Evolutionary conservation across 2,113 vertebrate species (phyloP).

Genomic region (Zootoca vivipara): DNA sequence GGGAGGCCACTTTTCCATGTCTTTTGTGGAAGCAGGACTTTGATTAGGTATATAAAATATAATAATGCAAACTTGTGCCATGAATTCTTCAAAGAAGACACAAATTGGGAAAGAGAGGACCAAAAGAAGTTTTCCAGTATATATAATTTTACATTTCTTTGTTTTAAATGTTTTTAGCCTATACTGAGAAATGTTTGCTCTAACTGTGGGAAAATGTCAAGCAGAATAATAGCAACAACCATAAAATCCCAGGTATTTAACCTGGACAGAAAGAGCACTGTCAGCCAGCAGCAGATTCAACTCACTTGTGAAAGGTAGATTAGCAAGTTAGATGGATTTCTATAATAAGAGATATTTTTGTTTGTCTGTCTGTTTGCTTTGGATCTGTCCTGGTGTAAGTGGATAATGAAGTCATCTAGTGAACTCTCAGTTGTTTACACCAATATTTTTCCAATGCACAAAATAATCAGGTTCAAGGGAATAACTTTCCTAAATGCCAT

Average conservation of each 20-base stretch:
- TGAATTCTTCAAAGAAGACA: slow-evolving; percentile 52
- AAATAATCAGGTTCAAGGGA: slow-evolving; percentile 72
- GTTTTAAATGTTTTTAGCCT: slow-evolving; percentile 26
- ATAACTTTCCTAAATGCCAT: slow-evolving; percentile 71
- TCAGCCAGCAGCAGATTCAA: slow-evolving; percentile 55
- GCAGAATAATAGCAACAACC: slow-evolving; percentile 35
- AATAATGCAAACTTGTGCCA: slow-evolving; percentile 49
- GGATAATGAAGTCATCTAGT: slow-evolving; percentile 65
- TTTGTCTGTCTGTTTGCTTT: slow-evolving; percentile 68
- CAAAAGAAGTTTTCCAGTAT: slow-evolving; percentile 46
- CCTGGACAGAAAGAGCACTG: slow-evolving; percentile 42
- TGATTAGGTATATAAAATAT: slow-evolving; percentile 59
- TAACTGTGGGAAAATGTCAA: slow-evolving; percentile 63
- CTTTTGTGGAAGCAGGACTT: slow-evolving; percentile 73
- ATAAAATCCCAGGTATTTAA: slow-evolving; percentile 59
- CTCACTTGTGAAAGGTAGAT: slow-evolving; percentile 56
- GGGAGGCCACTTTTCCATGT: slow-evolving; percentile 73
- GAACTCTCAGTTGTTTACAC: slow-evolving; percentile 62
- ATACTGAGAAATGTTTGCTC: slow-evolving; percentile 53
- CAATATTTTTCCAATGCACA: slow-evolving; percentile 51
- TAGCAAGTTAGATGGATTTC: slow-evolving; percentile 62
- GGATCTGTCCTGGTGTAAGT: slow-evolving; percentile 61
- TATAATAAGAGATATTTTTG: slow-evolving; percentile 57
- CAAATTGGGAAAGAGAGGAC: slow-evolving; percentile 24
- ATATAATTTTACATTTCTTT: slow-evolving; percentile 31